Conservation (phyloP, 2,113 vertebrate species). For the Sturnira hondurensis region DNA sequence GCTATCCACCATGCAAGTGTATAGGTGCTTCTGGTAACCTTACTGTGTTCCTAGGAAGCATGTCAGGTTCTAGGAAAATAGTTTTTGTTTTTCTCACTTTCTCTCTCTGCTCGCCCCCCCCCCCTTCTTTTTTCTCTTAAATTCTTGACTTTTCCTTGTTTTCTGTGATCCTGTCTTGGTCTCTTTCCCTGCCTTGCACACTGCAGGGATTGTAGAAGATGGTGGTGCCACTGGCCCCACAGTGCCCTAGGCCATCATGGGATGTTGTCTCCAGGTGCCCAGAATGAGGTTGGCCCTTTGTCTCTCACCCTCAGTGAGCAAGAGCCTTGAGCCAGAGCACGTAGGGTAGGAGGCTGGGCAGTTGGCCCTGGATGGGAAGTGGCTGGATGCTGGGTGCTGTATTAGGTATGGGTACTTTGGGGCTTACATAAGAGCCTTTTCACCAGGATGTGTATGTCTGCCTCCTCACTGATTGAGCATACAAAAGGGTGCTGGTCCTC, state of each 20-base stretch:
- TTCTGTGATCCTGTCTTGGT: neutral
- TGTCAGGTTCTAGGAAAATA: neutral
- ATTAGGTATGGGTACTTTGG: neutral
- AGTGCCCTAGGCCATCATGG: neutral
- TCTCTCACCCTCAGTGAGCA: neutral
- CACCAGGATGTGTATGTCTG: neutral
- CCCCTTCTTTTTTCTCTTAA: neutral
- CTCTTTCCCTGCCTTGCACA: neutral
- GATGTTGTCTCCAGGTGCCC: neutral
- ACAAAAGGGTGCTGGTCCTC: neutral
- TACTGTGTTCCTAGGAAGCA: neutral
- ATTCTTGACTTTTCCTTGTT: neutral
- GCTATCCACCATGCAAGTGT: neutral
- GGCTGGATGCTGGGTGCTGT: neutral
- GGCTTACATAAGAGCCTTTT: neutral
- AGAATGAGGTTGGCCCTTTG: neutral
- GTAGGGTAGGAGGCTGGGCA: neutral
- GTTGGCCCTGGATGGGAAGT: neutral
- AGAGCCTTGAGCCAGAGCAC: neutral
- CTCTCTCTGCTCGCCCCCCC: neutral
- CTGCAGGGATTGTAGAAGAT: neutral
- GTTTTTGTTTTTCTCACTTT: neutral
- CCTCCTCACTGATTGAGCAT: neutral
- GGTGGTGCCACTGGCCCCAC: neutral
- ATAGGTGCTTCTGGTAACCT: neutral